These are phyloP conservation scores for Hipposideros armiger DNA, from an alignment of 2,113 vertebrate genomes.

Conservation along the genomic window DNA sequence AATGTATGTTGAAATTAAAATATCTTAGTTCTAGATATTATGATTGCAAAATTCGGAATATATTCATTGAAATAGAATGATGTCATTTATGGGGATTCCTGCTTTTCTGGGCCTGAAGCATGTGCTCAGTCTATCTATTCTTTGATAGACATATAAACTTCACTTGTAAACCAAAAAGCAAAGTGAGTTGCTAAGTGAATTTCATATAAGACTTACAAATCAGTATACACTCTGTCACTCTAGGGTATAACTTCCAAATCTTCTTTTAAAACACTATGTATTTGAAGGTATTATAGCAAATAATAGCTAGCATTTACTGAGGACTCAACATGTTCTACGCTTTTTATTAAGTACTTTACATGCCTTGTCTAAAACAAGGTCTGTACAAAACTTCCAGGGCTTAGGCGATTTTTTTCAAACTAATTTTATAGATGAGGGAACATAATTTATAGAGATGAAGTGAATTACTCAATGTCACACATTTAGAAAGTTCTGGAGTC, in stretches of 20 bases:
- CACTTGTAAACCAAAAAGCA: background rate
- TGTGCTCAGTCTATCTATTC: background rate
- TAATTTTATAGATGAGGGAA: background rate
- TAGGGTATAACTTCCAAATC: slow-evolving; percentile 14
- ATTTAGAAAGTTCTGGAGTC: slow-evolving; percentile 3
- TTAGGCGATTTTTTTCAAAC: slow-evolving; percentile 6
- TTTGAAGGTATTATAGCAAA: slow-evolving; percentile 12
- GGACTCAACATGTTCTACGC: background rate
- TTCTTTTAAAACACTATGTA: background rate
- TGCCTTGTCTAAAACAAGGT: background rate
- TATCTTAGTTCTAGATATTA: slow-evolving; percentile 12
- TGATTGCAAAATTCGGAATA: slow-evolving; percentile 11
- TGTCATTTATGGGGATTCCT: background rate
- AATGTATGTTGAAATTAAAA: slow-evolving; percentile 33
- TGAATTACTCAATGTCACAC: background rate
- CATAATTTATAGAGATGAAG: background rate
- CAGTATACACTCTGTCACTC: background rate
- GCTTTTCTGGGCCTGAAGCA: background rate
- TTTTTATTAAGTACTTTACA: background rate
- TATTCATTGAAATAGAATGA: background rate
- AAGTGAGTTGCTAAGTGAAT: slow-evolving; percentile 18
- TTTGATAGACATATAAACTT: slow-evolving; percentile 32
- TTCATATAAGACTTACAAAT: slow-evolving; percentile 43
- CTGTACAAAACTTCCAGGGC: background rate
- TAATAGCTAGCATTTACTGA: slow-evolving; percentile 17